Conservation (phyloP, 2,797 vertebrate genomes). For the Chelon auratus region DNA sequence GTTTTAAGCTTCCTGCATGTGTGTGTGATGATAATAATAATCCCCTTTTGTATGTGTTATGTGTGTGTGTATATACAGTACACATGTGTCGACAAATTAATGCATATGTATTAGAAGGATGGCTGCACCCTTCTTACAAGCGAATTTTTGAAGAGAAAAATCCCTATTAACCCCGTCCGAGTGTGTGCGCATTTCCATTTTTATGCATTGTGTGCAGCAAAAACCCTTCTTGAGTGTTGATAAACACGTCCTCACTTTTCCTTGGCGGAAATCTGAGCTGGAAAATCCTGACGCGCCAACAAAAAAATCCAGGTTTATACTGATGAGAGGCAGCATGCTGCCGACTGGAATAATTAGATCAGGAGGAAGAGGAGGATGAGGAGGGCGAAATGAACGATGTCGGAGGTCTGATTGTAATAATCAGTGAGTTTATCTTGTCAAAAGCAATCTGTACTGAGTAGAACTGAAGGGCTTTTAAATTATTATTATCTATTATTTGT, state of each 20-base stretch:
- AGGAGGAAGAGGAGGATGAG: slow-evolving; percentile 29
- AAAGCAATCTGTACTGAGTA: neutral
- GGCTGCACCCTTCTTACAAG: slow-evolving; percentile 11
- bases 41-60: slow-evolving; percentile 39
- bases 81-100: slow-evolving; percentile 2
- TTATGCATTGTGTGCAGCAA: slow-evolving; percentile 2
- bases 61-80: slow-evolving; percentile 9
- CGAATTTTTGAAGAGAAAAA: slow-evolving; percentile 30
- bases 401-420: slow-evolving; percentile 6
- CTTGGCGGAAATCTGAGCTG: slow-evolving; percentile 50
- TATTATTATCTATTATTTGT: too few relatives aligned
- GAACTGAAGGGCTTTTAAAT: neutral
- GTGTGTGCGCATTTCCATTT: slow-evolving; percentile 26
- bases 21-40: slow-evolving; percentile 60
- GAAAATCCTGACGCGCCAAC: slow-evolving; percentile 60
- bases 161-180: slow-evolving; percentile 22
- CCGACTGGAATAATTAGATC: slow-evolving; percentile 67
- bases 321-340: slow-evolving; percentile 50
- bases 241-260: slow-evolving; percentile 39
- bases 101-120: slow-evolving; percentile 8
- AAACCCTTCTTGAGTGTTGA: slow-evolving; percentile 3
- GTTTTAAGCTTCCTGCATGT: slow-evolving; percentile 54
- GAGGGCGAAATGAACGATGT: neutral
- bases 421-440: neutral
- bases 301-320: slow-evolving; percentile 65